Conservation (phyloP, 1,140 invertebrate species). For the Rhagoletis pomonella region DNA sequence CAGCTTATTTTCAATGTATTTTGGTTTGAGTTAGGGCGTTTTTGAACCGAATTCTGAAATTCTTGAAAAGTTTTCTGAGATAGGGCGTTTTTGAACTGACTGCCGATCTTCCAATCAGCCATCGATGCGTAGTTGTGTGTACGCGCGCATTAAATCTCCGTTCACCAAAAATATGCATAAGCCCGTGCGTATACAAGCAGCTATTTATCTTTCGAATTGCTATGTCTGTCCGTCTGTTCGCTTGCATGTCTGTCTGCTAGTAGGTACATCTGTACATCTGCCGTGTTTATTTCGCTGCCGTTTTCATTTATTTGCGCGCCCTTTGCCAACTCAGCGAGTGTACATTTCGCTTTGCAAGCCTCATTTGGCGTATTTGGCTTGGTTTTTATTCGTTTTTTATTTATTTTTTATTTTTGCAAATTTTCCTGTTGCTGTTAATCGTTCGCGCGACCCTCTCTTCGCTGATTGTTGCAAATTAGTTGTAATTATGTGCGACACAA, state of each 20-base stretch:
- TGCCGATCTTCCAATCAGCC: no score
- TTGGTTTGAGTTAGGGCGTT: no score
- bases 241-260: neutral
- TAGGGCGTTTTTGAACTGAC: no score
- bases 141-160: neutral
- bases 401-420: neutral
- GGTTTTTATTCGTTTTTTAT: neutral
- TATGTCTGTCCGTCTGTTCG: neutral
- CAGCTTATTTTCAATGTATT: no score
- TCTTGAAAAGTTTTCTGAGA: no score
- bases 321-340: neutral
- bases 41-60: no score
- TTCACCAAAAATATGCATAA: conserved; percentile 46
- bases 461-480: conserved; percentile 41
- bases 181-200: neutral
- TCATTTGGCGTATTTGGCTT: conserved; percentile 41
- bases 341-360: conserved; percentile 25
- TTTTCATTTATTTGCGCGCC: neutral
- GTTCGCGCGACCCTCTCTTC: conserved; percentile 43
- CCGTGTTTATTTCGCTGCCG: neutral
- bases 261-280: neutral
- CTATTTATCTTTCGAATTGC: conserved; percentile 9
- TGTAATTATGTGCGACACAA: conserved; percentile 48
- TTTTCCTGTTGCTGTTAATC: conserved; percentile 14
- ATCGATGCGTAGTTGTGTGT: neutral